Evolutionary conservation across 2,888 invertebrate species (phyloP).

Genomic region (Seira sanloemensis): DNA sequence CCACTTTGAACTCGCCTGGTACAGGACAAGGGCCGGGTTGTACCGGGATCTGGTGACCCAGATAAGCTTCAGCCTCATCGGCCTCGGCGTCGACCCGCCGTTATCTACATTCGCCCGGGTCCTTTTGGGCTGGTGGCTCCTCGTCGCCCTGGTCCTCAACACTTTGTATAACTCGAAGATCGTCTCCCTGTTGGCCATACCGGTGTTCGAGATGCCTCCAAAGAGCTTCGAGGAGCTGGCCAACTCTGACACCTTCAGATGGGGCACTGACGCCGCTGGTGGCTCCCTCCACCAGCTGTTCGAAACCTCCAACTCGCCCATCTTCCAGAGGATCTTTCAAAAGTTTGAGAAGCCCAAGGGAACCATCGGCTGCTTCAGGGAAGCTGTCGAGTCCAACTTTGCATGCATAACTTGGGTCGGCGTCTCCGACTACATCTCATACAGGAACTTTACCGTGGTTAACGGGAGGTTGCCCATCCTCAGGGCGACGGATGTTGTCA

Average conservation of each 20-base stretch:
- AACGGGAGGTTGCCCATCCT: constrained; percentile 30
- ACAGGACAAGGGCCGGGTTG: background rate
- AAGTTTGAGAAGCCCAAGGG: constrained; percentile 29
- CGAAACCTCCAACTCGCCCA: constrained; percentile 22
- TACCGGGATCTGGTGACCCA: constrained; percentile 10
- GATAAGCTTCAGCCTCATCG: constrained; percentile 25
- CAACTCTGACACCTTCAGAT: background rate
- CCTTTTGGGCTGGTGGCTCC: constrained; percentile 29
- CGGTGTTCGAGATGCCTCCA: constrained; percentile 23
- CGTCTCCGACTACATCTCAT: constrained; percentile 33
- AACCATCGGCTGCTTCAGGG: constrained; percentile 29
- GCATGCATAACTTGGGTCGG: constrained; percentile 43
- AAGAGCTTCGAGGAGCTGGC: constrained; percentile 40
- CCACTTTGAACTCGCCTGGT: background rate
- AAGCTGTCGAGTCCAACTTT: constrained; percentile 5
- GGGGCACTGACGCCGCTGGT: constrained; percentile 38
- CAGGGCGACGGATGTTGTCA: constrained; percentile 8
- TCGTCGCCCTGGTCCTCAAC: constrained; percentile 24
- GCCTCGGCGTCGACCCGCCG: background rate
- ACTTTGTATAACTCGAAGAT: constrained; percentile 41
- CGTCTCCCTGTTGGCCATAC: constrained; percentile 30
- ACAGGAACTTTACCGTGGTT: constrained; percentile 38
- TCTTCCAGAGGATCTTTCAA: constrained; percentile 33
- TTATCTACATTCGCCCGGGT: background rate
- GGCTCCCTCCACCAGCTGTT: constrained; percentile 25